Conservation (phyloP, 2,797 vertebrate genomes). For the Tympanoctomys barrerae region DNA sequence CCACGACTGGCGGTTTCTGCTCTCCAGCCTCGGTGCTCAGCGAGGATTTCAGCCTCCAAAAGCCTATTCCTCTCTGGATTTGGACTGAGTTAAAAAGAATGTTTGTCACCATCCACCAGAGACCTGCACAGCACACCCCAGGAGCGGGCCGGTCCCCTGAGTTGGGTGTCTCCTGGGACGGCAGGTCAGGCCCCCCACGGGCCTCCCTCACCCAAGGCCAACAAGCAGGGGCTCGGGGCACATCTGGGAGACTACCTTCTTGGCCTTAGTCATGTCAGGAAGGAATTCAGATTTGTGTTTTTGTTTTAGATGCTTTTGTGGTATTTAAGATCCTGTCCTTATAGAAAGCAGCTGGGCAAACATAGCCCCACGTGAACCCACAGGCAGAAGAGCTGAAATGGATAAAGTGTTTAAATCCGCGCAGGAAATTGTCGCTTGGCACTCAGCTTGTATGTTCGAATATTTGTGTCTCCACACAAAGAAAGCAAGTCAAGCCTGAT, state of each 20-base stretch:
- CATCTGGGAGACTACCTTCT: not conserved
- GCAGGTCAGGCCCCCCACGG: not conserved
- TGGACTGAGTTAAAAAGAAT: not conserved
- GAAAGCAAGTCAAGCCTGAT: not conserved
- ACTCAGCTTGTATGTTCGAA: not conserved
- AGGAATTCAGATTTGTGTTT: not conserved
- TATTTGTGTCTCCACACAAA: not conserved
- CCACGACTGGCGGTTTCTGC: fast-evolving
- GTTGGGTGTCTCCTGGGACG: too few relatives aligned
- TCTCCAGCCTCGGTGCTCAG: not conserved
- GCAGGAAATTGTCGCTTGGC: slow-evolving; percentile 16
- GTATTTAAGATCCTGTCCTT: not conserved
- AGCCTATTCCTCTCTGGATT: not conserved
- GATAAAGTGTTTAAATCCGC: not conserved
- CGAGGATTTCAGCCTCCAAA: fast-evolving
- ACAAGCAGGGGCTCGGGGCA: not conserved
- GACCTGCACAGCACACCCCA: fast-evolving
- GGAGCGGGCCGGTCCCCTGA: fast-evolving
- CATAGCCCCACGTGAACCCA: not conserved
- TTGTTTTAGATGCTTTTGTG: not conserved
- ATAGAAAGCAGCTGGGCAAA: slow-evolving; percentile 62
- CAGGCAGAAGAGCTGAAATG: not conserved
- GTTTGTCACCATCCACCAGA: not conserved
- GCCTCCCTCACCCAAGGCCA: not conserved
- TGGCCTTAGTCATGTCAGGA: not conserved